Evolutionary conservation across 2,113 vertebrate species (phyloP), one percentile per base, ranked within the genome.

Genomic region (Cyprinodon tularosa): DNA sequence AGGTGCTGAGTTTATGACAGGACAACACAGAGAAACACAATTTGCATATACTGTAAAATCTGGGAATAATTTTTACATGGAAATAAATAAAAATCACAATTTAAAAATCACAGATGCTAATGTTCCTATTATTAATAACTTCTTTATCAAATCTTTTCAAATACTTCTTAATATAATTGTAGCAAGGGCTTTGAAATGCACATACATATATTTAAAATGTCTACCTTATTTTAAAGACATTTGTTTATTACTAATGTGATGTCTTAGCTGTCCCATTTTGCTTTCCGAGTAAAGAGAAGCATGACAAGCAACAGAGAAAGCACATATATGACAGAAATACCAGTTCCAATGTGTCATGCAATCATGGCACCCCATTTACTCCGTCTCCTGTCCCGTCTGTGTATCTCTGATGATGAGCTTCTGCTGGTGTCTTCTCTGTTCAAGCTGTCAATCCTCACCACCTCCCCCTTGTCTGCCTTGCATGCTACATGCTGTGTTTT

Each of bases 251-350:
- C 29, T 1, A 15, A 57, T 57, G 8, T 9, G 14, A 57, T 57
- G 20, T 57, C 50, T 57, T 90, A 86, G 90, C 93, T 93, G 94
- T 94, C 94, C 93, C 94, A 93, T 94, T 96, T 93, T 92, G 93
- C 93, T 89, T 70, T 91, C 95, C 88, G 72, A 61, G 68, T 64
- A 69, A 38, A n/a, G 60, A 53, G 74, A 71, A 68, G 59, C 74
- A 68, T 73, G 69, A 78, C 1, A 42, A 12, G 82, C 84, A 72
- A 95, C 95, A 93, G 92, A 86, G 93, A 90, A 88, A 94, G 94
- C 95, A 95, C 95, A 95, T 95, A 94, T 94, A 94, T 94, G 94
- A 96, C 94, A 96, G 94, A 95, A 93, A 71, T 88, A 80, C 81
- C 94, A 94, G 95, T 96, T 95, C 94, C 94, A 93, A 92, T 90